phyloP scores from a whole-genome alignment of 1,140 invertebrate species.

The Micrasema longulum region DNA sequence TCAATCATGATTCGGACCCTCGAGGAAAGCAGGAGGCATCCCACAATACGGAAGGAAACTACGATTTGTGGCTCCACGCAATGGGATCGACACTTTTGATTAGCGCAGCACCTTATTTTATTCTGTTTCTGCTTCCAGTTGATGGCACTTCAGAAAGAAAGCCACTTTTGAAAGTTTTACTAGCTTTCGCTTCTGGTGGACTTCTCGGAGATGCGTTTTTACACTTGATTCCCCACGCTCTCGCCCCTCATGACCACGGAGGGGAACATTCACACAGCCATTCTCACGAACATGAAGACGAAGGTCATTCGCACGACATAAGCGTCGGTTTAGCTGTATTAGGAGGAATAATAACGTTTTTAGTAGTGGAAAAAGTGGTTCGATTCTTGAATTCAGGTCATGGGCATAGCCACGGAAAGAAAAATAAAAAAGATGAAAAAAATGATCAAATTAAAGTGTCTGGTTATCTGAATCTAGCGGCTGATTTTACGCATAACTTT shows the following conservation, averaged over 20 bases:
- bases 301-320: constrained; percentile 78
- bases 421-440: constrained; percentile 62
- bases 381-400: constrained; percentile 88
- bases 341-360: constrained; percentile 90
- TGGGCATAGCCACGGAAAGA: constrained; percentile 68
- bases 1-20: constrained; percentile 23
- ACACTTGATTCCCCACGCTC: constrained; percentile 95
- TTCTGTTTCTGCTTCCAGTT: constrained; percentile 94
- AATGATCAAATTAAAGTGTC: constrained; percentile 86
- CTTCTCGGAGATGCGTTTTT: constrained; percentile 96
- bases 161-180: constrained; percentile 86
- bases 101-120: constrained; percentile 92
- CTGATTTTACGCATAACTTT: constrained; percentile 96
- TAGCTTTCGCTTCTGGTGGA: constrained; percentile 96
- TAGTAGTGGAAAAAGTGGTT: constrained; percentile 94
- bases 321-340: constrained; percentile 91
- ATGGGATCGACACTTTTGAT: constrained; percentile 92
- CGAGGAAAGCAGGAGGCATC: constrained; percentile 55
- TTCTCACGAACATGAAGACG: constrained; percentile 65
- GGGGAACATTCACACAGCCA: constrained; percentile 69
- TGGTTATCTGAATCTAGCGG: constrained; percentile 93
- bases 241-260: constrained; percentile 73
- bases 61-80: constrained; percentile 82
- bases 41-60: constrained; percentile 55
- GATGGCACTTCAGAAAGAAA: constrained; percentile 87